These are phyloP conservation scores for Chondrilla cf. caribensis DNA, from an alignment of 37 sponge, comb jelly and placozoan species.

Conservation along the genomic window DNA sequence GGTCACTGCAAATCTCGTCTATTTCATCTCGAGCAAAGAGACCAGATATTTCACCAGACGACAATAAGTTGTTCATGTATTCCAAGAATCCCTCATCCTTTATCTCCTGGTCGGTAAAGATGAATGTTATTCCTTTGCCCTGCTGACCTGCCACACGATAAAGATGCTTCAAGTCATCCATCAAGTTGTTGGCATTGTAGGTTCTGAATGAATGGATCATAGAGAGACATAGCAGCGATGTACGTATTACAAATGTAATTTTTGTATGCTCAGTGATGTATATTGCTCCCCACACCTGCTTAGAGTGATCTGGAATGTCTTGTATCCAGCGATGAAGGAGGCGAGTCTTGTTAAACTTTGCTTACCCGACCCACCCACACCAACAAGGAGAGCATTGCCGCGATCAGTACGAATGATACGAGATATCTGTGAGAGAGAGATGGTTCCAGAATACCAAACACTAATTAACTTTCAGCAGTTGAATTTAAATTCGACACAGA, in stretches of 20 bases:
- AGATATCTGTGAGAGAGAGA: constrained; percentile 61
- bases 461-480: too few relatives aligned
- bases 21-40: constrained; percentile 97
- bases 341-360: constrained; percentile 99
- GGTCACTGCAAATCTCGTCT: constrained; percentile 90
- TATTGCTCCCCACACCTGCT: constrained; percentile 38
- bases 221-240: not conserved
- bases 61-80: constrained; percentile 98
- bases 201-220: constrained; percentile 35
- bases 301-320: constrained; percentile 97
- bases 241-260: not conserved
- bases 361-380: constrained; percentile 99
- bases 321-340: constrained; percentile 98
- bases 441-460: too few relatives aligned
- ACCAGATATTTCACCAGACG: constrained; percentile 98
- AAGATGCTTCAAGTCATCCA: constrained; percentile 95
- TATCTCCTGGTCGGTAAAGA: constrained; percentile 99
- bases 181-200: constrained; percentile 94
- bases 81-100: constrained; percentile 99
- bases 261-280: not conserved
- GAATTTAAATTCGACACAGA: not conserved
- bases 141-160: constrained; percentile 87
- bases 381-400: constrained; percentile 96
- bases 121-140: constrained; percentile 94
- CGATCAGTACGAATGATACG: constrained; percentile 97